A percentile compares a stretch with the other conserved stretches of the same genome.
Evolutionary conservation across 2,797 vertebrate species (phyloP).

Genomic region (Limnodromus scolopaceus): DNA sequence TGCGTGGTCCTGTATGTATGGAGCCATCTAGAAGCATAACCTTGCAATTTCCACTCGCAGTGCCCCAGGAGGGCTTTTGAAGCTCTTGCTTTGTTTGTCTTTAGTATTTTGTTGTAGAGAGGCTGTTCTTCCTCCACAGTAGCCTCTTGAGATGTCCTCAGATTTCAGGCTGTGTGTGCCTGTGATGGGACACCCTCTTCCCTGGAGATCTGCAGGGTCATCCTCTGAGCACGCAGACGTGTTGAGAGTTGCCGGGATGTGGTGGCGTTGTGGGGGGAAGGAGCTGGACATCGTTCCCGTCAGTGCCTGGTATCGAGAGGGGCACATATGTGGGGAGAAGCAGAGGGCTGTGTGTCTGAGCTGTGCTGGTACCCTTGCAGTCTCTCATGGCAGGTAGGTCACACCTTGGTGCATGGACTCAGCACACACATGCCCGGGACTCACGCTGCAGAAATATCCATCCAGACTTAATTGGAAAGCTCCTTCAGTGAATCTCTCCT

Average conservation of each 20-base stretch:
- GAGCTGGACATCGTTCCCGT: neutral
- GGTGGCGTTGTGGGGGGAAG: neutral
- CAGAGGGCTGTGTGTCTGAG: neutral
- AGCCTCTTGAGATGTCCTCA: neutral
- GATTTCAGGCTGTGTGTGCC: neutral
- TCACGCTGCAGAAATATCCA: neutral
- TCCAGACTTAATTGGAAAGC: neutral
- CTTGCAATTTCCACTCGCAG: neutral
- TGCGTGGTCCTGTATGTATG: accelerated
- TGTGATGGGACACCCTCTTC: neutral
- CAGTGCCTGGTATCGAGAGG: neutral
- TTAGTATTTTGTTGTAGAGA: neutral
- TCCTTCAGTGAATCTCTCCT: neutral
- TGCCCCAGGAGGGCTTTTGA: neutral
- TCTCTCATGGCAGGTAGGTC: neutral
- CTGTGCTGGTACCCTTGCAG: neutral
- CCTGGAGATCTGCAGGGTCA: neutral
- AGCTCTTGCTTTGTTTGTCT: neutral
- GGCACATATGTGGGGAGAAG: accelerated
- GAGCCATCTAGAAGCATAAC: neutral
- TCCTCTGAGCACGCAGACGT: neutral
- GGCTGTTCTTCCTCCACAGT: neutral
- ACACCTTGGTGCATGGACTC: neutral
- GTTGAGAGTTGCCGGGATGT: neutral
- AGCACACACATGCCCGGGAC: neutral